Conservation (phyloP, 2,888 invertebrate genomes). For the Diogma glabrata region DNA sequence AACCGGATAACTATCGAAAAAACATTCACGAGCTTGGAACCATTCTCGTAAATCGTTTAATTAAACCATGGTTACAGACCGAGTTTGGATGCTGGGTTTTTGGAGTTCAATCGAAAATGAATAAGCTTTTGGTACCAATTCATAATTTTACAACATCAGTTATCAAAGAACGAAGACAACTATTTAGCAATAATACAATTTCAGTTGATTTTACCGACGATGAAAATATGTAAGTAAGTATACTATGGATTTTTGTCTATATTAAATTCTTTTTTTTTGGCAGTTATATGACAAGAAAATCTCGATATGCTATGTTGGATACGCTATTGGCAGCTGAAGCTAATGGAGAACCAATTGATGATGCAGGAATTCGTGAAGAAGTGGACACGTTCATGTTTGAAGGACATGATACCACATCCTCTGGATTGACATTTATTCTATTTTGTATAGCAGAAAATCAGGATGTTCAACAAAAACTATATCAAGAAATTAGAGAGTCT, state of each 20-base stretch:
- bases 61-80: conserved; percentile 45
- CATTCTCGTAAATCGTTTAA: conserved; percentile 33
- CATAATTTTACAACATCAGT: conserved; percentile 36
- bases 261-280: not conserved
- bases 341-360: conserved; percentile 36
- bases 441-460: conserved; percentile 41
- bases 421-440: conserved; percentile 39
- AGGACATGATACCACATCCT: conserved; percentile 52
- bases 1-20: conserved; percentile 43
- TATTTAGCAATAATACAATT: conserved; percentile 18
- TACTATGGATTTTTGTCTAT: not conserved
- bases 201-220: conserved; percentile 21
- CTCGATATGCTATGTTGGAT: conserved; percentile 44
- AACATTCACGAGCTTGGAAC: conserved; percentile 41
- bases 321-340: conserved; percentile 41
- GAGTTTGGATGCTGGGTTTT: conserved; percentile 44
- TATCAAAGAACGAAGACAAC: conserved; percentile 33
- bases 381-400: conserved; percentile 54
- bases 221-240: conserved; percentile 19
- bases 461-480: conserved; percentile 38
- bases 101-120: conserved; percentile 39
- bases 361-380: conserved; percentile 45
- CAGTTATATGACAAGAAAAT: conserved; percentile 20
- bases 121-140: conserved; percentile 30
- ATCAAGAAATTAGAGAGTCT: conserved; percentile 35